Evolutionary conservation across 2,797 vertebrate genomes (phyloP).

Genomic region (Tapirus indicus): DNA sequence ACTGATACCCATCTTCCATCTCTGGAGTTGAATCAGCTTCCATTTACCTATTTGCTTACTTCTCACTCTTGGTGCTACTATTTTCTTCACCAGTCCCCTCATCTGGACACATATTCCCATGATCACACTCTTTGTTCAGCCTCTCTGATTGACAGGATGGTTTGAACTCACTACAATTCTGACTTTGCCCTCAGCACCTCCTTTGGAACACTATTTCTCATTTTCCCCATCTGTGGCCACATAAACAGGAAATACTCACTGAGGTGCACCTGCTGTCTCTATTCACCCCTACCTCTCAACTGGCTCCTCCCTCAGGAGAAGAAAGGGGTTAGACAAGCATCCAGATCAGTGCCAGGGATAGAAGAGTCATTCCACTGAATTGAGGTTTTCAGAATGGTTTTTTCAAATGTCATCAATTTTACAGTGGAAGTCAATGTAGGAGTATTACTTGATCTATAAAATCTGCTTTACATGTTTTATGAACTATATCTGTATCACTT

Average conservation of each 20-base stretch:
- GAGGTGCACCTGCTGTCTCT: background rate
- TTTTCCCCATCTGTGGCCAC: background rate
- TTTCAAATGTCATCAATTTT: constrained; percentile 15
- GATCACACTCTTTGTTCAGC: background rate
- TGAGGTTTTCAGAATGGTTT: background rate
- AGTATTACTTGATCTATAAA: background rate
- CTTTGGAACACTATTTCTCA: background rate
- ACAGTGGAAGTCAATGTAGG: background rate
- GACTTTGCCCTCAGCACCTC: background rate
- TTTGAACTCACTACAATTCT: background rate
- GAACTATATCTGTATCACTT: background rate
- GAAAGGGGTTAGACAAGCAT: background rate
- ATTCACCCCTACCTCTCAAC: background rate
- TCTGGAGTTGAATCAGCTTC: background rate
- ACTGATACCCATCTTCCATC: background rate
- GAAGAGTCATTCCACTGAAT: background rate
- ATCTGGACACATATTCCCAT: background rate
- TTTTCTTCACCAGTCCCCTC: background rate
- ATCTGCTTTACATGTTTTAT: background rate
- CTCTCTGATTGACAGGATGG: background rate
- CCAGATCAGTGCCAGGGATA: background rate
- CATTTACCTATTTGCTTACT: background rate
- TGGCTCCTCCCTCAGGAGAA: background rate
- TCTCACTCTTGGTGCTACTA: background rate
- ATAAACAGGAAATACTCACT: background rate